Base-by-base conservation (phyloP, 2,113 vertebrate genomes). In the Diadophis punctatus region DNA sequence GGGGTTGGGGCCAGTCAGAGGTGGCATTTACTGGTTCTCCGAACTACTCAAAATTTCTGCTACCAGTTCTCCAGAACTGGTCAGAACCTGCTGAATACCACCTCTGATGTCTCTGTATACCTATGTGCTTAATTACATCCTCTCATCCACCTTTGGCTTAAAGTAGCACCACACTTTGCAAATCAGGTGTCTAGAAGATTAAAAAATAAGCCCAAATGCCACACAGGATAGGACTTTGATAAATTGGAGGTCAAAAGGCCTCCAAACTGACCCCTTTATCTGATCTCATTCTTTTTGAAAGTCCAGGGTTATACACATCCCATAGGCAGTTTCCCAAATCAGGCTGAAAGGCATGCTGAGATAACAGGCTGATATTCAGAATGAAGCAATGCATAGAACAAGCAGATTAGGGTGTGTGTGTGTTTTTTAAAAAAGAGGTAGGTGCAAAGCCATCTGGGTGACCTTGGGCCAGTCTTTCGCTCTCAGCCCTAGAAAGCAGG, bases 211-310 rank as follows among this genome's bases (percentile, higher is more conserved):
- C 34, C 49, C 14, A 68, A 90, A 74, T 9, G 30, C 51, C 34
- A 34, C 53, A 80, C 39, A 1, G 53, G 91, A 56, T 68, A 2
- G 60, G 87, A 52, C 51, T 90, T 46, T 49, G 94, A 94, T 89
- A 89, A 93, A 95, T 80, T 43, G 92, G 68, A 30, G 86, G 12
- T 49, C 34, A 80, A 30, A 84, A 16, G 60, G 58, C 18, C 0
- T 0, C 25, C n/a, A 46, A 80, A 34, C 53, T 84, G 93, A 93
- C 52, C 91, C 68, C 84, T 90, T 84, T 16, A 1, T 10, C 27
- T n/a, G 43, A 94, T 30, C 46, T 58, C 3, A 0, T 43, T 1
- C 48, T 0, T 39, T 90, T 74, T 1, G 0, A 92, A 0, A 0
- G 30, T 94, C 25, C 46, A 34, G 8, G 0, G n/a, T 89, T 88